phyloP scores from a whole-genome alignment of 2,113 vertebrate genomes.

The Grammatotria lemairii region DNA sequence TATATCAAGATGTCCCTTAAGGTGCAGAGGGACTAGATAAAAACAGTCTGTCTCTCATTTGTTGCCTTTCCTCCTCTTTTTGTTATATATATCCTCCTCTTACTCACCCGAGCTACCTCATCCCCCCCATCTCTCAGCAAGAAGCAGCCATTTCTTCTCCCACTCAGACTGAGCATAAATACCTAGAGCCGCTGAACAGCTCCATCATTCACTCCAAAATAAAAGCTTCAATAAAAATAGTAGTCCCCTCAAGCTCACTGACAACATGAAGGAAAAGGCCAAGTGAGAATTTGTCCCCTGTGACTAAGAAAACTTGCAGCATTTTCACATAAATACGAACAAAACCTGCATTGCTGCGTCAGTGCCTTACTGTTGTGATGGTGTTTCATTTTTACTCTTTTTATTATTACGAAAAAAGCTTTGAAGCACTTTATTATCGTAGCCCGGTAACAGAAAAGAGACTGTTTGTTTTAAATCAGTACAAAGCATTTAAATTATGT shows the following conservation, averaged over 20 bases:
- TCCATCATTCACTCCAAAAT: background rate
- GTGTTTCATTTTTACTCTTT: background rate
- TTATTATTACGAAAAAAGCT: background rate
- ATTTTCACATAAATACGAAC: background rate
- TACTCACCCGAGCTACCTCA: background rate
- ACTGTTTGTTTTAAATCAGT: background rate
- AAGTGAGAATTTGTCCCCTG: background rate
- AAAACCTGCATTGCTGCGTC: background rate
- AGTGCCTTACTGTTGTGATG: background rate
- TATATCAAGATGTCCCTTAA: conserved; percentile 63
- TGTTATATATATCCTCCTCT: background rate
- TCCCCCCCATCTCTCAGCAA: background rate
- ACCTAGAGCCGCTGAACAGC: background rate
- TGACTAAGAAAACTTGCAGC: background rate
- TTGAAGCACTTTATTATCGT: background rate
- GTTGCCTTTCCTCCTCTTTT: background rate
- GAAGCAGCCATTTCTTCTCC: background rate
- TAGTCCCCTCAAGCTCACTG: background rate
- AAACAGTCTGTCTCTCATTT: conserved; percentile 24
- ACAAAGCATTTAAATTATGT: background rate
- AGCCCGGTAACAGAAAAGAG: background rate
- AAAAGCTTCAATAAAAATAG: background rate
- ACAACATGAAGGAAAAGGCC: background rate
- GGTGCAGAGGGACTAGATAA: conserved; percentile 19
- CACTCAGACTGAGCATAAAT: background rate